Percentiles rank a stretch among this genome's conserved stretches.
Evolutionary conservation across 1,140 invertebrate genomes (phyloP).

Genomic region (Sycophaga agraensis): DNA sequence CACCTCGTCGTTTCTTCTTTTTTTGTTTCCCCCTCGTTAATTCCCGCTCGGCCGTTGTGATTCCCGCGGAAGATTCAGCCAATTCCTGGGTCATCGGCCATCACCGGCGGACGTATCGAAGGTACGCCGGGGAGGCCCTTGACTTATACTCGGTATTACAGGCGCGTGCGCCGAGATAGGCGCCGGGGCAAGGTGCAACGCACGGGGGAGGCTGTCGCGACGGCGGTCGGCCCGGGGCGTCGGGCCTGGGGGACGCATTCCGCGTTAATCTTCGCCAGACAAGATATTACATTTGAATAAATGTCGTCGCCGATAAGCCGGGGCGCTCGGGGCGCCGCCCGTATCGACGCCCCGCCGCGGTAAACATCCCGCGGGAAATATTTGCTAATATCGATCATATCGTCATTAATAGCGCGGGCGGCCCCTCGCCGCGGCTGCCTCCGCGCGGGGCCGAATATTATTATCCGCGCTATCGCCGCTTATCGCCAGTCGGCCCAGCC

Average conservation of each 20-base stretch:
- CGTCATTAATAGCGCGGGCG: conserved; percentile 46
- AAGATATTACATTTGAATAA: conserved; percentile 60
- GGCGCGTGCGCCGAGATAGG: not conserved
- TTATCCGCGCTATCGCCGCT: too few species aligned
- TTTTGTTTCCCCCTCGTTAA: not conserved
- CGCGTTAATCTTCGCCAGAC: conserved; percentile 52
- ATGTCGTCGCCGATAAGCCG: conserved; percentile 49
- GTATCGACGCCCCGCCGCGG: not conserved
- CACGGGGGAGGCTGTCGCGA: too few species aligned
- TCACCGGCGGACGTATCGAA: too few species aligned
- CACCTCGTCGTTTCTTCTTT: not conserved
- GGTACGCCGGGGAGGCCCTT: not conserved
- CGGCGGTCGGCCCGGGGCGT: too few species aligned
- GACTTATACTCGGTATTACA: conserved; percentile 22
- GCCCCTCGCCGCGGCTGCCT: too few species aligned
- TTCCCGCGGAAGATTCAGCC: too few species aligned
- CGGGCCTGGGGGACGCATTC: conserved; percentile 49
- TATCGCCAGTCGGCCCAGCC: too few species aligned
- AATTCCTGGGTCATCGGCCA: too few species aligned
- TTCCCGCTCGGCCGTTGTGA: too few species aligned
- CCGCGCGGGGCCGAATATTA: too few species aligned
- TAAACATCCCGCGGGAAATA: conserved; percentile 53
- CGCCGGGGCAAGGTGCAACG: too few species aligned
- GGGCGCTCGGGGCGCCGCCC: not conserved
- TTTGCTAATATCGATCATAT: conserved; percentile 56